These are phyloP conservation scores for Hemiprocne comata DNA, from an alignment of 2,113 vertebrate genomes.

Conservation along the genomic window DNA sequence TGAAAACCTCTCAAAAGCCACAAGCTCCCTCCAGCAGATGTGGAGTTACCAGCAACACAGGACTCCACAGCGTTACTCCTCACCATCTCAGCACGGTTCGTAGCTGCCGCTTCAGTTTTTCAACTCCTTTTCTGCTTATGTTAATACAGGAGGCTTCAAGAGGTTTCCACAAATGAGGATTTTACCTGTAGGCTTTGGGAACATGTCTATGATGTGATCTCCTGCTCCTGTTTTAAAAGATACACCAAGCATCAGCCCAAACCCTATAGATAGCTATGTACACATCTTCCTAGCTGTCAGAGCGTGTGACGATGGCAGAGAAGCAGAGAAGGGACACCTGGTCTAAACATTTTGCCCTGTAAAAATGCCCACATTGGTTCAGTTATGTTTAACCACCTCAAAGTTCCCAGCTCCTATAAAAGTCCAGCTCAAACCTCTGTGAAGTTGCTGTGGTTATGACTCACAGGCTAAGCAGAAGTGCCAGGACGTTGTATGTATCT, in stretches of 20 bases:
- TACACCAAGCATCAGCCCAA: background rate
- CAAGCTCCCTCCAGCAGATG: background rate
- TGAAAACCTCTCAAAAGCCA: background rate
- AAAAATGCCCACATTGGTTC: background rate
- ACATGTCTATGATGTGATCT: accelerated
- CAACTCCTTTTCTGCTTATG: background rate
- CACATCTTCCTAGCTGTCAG: background rate
- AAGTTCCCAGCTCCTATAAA: background rate
- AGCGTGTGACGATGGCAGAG: no score
- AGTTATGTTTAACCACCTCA: background rate
- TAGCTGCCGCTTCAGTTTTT: background rate
- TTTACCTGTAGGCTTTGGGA: background rate
- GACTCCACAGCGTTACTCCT: background rate
- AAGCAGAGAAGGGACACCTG: background rate
- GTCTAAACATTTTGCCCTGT: background rate
- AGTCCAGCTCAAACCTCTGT: background rate
- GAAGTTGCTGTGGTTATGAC: conserved; percentile 61
- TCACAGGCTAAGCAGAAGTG: conserved; percentile 25
- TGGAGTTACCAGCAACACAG: background rate
- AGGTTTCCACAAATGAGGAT: background rate
- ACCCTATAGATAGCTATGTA: background rate
- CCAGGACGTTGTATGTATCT: conserved; percentile 12
- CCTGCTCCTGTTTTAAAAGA: background rate
- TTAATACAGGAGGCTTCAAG: no score
- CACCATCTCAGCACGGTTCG: background rate